phyloP scores from a whole-genome alignment of 1,140 invertebrate species.

The Lepidurus couesii region DNA sequence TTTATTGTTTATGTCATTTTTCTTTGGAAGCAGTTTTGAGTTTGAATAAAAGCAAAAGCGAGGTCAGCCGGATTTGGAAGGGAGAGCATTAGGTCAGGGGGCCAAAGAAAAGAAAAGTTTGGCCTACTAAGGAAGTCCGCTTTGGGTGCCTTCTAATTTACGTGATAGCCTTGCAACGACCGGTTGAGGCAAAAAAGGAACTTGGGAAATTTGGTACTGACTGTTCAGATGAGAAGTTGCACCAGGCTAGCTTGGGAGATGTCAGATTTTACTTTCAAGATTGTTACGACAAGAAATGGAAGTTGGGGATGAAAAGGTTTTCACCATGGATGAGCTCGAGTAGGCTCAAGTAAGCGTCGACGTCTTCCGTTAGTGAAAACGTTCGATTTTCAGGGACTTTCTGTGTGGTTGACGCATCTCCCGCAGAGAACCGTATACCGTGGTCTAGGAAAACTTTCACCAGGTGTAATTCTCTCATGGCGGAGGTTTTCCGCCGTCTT shows the following conservation, averaged over 20 bases:
- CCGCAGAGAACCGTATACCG: background rate
- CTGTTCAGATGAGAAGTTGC: background rate
- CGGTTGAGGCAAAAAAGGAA: no score
- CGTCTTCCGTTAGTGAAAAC: background rate
- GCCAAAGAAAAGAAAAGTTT: slow-evolving; percentile 19
- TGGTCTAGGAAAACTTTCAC: background rate
- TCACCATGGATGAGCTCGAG: background rate
- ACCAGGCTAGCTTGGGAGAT: background rate
- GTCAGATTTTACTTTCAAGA: background rate
- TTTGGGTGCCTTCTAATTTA: background rate
- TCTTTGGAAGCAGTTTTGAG: background rate
- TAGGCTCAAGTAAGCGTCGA: background rate
- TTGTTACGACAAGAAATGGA: background rate
- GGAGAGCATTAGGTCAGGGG: slow-evolving; percentile 1
- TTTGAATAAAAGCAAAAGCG: slow-evolving; percentile 19
- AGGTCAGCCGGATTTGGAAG: background rate
- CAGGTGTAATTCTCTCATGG: background rate
- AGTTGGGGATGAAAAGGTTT: background rate
- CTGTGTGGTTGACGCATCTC: background rate
- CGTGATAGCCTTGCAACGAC: no score
- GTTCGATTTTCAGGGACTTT: background rate
- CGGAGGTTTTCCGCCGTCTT: background rate
- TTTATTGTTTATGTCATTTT: background rate
- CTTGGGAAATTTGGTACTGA: no score
- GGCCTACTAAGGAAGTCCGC: slow-evolving; percentile 4